phyloP scores from a whole-genome alignment of 1,140 invertebrate species.

The Drosophila santomea region DNA sequence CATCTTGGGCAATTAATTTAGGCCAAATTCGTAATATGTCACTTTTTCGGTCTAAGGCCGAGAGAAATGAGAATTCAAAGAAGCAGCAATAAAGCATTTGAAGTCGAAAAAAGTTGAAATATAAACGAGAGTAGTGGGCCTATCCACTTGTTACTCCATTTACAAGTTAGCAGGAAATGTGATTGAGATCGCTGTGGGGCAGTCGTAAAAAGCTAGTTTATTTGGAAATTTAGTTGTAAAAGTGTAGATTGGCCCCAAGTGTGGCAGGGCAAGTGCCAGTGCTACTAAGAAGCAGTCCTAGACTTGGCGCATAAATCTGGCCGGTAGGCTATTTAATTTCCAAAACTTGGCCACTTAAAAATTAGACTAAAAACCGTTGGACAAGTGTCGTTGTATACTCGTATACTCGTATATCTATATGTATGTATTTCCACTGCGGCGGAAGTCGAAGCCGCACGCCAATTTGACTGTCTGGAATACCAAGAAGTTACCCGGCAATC shows the following conservation, averaged over 20 bases:
- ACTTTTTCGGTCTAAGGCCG: slow-evolving; percentile 65
- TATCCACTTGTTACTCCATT: slow-evolving; percentile 83
- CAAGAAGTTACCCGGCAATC: slow-evolving; percentile 67
- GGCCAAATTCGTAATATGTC: slow-evolving; percentile 75
- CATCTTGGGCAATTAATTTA: slow-evolving; percentile 79
- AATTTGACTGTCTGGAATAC: slow-evolving; percentile 54
- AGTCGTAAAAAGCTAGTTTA: slow-evolving; percentile 76
- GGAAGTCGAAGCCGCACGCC: slow-evolving; percentile 69
- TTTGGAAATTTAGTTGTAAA: slow-evolving; percentile 82
- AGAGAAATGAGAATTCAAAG: slow-evolving; percentile 64
- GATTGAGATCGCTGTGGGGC: slow-evolving; percentile 74
- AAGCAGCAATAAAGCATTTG: slow-evolving; percentile 69
- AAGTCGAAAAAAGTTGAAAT: slow-evolving; percentile 50
- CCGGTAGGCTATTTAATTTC: slow-evolving; percentile 61
- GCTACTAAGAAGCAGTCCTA: slow-evolving; percentile 45
- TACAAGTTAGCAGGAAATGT: slow-evolving; percentile 79
- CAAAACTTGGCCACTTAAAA: slow-evolving; percentile 59
- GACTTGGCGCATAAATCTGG: slow-evolving; percentile 63
- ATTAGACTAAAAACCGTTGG: slow-evolving; percentile 69
- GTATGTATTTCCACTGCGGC: slow-evolving; percentile 48
- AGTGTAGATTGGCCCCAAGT: slow-evolving; percentile 54
- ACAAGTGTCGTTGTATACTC: slow-evolving; percentile 60
- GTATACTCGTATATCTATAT: not conserved
- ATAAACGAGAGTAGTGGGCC: slow-evolving; percentile 41
- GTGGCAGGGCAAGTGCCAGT: slow-evolving; percentile 59